phyloP scores from a whole-genome alignment of 1,140 invertebrate genomes.

The Mesaphorura yosii region DNA sequence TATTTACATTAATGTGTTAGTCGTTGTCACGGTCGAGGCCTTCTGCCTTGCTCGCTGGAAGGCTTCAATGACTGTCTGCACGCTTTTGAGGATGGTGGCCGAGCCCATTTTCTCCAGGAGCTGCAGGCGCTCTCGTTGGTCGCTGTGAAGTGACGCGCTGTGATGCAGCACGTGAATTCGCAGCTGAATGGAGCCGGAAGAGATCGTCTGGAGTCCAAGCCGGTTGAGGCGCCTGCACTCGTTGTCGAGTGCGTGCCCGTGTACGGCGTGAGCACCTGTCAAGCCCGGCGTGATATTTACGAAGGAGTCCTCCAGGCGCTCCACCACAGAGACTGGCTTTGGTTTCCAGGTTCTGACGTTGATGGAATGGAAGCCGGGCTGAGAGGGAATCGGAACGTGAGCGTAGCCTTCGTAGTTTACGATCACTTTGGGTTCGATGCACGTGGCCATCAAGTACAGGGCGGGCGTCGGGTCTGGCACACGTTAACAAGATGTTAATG shows the following conservation, averaged over 20 bases:
- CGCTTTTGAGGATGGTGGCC: neutral
- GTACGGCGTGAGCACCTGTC: slow-evolving; percentile 17
- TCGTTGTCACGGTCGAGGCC: slow-evolving; percentile 33
- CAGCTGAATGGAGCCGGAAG: slow-evolving; percentile 14
- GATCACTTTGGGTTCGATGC: slow-evolving; percentile 4
- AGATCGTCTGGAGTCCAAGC: slow-evolving; percentile 18
- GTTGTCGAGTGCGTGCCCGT: slow-evolving; percentile 11
- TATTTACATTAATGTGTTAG: too few species aligned
- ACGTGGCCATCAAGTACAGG: slow-evolving; percentile 17
- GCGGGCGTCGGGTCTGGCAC: slow-evolving; percentile 9
- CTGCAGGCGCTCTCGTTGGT: slow-evolving; percentile 7
- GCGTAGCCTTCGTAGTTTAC: slow-evolving; percentile 23
- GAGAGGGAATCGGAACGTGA: slow-evolving; percentile 12
- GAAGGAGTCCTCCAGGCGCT: slow-evolving; percentile 20
- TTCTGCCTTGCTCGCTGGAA: neutral
- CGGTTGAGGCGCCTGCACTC: slow-evolving; percentile 15
- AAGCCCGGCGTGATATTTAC: slow-evolving; percentile 19
- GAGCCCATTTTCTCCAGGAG: slow-evolving; percentile 26
- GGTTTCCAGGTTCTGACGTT: slow-evolving; percentile 23
- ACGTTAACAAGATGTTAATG: too few species aligned
- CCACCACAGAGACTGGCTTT: slow-evolving; percentile 5
- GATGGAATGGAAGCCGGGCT: slow-evolving; percentile 12
- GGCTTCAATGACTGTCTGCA: neutral
- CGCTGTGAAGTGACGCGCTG: neutral
- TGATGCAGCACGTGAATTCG: slow-evolving; percentile 21